These are phyloP conservation scores for Lapara coniferarum DNA, from an alignment of 2,888 invertebrate species.

Conservation along the genomic window DNA sequence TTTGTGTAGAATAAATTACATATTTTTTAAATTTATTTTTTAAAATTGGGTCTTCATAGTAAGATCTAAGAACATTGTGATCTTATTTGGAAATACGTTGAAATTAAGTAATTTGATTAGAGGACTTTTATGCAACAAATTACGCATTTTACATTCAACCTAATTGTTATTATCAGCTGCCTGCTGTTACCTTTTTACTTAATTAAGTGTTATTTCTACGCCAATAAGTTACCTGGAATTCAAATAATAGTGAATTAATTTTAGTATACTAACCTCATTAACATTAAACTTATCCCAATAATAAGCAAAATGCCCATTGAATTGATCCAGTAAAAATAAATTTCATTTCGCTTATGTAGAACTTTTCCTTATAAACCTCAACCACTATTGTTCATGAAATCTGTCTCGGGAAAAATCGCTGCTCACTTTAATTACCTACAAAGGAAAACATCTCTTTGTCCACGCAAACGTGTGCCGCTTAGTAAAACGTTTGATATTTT, in stretches of 20 bases:
- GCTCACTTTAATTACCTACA: constrained; percentile 15
- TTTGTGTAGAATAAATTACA: neutral
- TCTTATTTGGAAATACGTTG: too few relatives aligned
- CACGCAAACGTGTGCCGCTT: neutral
- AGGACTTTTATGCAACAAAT: too few relatives aligned
- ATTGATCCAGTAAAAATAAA: neutral
- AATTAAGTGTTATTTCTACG: too few relatives aligned
- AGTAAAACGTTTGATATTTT: neutral
- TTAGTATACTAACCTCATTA: too few relatives aligned
- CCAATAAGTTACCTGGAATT: too few relatives aligned
- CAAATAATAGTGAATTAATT: too few relatives aligned
- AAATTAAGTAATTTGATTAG: too few relatives aligned
- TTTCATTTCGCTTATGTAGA: neutral
- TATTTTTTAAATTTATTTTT: neutral
- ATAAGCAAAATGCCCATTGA: neutral
- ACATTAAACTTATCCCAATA: too few relatives aligned
- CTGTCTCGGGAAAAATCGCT: constrained; percentile 4
- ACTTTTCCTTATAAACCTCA: constrained; percentile 2
- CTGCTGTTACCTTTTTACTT: too few relatives aligned
- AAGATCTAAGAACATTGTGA: too few relatives aligned
- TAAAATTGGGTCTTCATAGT: neutral
- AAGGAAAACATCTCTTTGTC: neutral
- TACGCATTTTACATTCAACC: too few relatives aligned
- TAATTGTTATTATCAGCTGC: too few relatives aligned
- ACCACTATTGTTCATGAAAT: constrained; percentile 7